Percentiles rank a stretch among this genome's conserved stretches.
Conservation (phyloP, 2,113 vertebrate species). For the Bufo gargarizans region DNA sequence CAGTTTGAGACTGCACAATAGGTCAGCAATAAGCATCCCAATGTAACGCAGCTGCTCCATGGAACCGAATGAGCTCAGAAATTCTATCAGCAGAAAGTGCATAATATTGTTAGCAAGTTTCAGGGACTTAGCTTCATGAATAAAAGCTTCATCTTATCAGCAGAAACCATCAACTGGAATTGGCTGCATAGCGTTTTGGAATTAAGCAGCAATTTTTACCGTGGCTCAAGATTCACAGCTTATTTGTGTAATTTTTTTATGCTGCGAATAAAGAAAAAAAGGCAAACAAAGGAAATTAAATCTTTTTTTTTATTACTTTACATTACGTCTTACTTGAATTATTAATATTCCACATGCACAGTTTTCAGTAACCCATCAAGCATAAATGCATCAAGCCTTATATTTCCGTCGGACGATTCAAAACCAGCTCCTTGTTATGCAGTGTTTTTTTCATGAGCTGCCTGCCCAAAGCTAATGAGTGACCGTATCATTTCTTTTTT, state of each 20-base stretch:
- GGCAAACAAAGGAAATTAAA: slow-evolving; percentile 35
- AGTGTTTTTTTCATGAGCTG: slow-evolving; percentile 3
- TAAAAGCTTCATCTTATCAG: slow-evolving; percentile 40
- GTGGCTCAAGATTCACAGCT: slow-evolving; percentile 21
- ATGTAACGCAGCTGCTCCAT: neutral
- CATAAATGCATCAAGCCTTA: neutral
- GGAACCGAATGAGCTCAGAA: neutral
- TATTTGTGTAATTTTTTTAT: slow-evolving; percentile 19
- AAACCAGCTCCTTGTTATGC: slow-evolving; percentile 2
- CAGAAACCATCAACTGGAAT: slow-evolving; percentile 16
- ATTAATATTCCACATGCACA: neutral
- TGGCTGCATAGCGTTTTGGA: neutral
- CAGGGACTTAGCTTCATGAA: slow-evolving; percentile 29
- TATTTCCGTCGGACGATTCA: neutral
- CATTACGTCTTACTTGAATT: neutral
- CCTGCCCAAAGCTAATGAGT: slow-evolving; percentile 46
- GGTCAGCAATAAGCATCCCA: neutral
- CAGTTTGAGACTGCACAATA: neutral
- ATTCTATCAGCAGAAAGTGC: slow-evolving; percentile 21
- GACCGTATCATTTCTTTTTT: slow-evolving; percentile 38
- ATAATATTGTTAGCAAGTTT: slow-evolving; percentile 3
- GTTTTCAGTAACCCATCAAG: slow-evolving; percentile 25
- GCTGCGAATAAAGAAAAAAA: slow-evolving; percentile 4
- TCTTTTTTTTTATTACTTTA: slow-evolving; percentile 8
- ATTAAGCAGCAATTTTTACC: slow-evolving; percentile 24